phyloP scores from a whole-genome alignment of 1,140 invertebrate genomes.

The Penaeus indicus region DNA sequence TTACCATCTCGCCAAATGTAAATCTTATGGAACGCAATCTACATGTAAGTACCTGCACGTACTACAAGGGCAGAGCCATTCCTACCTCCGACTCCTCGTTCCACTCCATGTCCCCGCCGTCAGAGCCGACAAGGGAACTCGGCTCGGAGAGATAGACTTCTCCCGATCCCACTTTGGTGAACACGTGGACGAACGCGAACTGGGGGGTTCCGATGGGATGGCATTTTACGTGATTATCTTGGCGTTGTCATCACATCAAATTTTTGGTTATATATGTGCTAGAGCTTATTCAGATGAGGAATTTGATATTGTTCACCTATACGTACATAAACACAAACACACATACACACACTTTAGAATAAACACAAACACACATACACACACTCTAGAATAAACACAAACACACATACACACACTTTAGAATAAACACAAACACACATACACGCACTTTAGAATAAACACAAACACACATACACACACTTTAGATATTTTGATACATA shows the following conservation, averaged over 20 bases:
- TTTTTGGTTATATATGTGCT: too few relatives aligned
- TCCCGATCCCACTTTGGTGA: constrained; percentile 89
- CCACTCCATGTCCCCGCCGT: constrained; percentile 68
- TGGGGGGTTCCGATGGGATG: constrained; percentile 68
- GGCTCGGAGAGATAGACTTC: constrained; percentile 82
- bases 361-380: neutral
- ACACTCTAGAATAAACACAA: neutral
- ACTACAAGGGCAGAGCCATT: too few relatives aligned
- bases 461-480: neutral
- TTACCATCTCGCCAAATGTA: too few relatives aligned
- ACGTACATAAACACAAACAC: neutral
- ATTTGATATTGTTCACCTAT: neutral
- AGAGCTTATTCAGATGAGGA: too few relatives aligned
- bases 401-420: too few relatives aligned
- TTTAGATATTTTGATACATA: neutral
- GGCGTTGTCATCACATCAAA: too few relatives aligned
- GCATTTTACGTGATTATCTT: neutral
- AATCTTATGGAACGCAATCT: too few relatives aligned
- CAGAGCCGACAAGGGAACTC: constrained; percentile 77
- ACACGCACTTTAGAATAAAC: too few relatives aligned
- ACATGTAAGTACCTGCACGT: too few relatives aligned
- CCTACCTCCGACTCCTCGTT: neutral
- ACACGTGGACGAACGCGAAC: constrained; percentile 91
- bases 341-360: neutral
- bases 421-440: neutral